These are phyloP conservation scores for Drosophila algonquin DNA, from an alignment of 2,888 invertebrate species.

Conservation along the genomic window DNA sequence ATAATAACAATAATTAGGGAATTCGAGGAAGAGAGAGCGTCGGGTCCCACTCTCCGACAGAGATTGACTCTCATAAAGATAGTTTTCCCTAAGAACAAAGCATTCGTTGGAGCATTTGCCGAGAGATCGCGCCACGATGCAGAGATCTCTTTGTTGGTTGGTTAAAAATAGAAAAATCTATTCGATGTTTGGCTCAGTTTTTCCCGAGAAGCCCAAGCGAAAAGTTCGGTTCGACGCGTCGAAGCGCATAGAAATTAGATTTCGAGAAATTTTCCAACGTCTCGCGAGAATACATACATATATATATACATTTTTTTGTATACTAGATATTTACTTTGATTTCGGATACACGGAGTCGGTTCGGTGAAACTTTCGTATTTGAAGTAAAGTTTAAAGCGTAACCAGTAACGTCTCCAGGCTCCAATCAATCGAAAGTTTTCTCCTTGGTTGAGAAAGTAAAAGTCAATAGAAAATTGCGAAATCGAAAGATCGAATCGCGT, in stretches of 20 bases:
- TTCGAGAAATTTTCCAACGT: slow-evolving; percentile 40
- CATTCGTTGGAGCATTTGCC: slow-evolving; percentile 20
- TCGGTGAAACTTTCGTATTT: not conserved
- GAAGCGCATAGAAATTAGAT: slow-evolving; percentile 34
- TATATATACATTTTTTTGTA: slow-evolving; percentile 39
- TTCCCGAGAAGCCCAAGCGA: slow-evolving; percentile 81
- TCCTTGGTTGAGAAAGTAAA: slow-evolving; percentile 50
- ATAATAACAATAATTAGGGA: slow-evolving; percentile 46
- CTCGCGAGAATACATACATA: slow-evolving; percentile 32
- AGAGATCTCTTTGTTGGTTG: slow-evolving; percentile 6
- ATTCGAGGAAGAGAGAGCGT: slow-evolving; percentile 11
- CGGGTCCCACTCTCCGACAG: not conserved
- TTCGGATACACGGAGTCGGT: not conserved
- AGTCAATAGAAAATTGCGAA: slow-evolving; percentile 74
- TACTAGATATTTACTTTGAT: slow-evolving; percentile 46
- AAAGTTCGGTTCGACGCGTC: slow-evolving; percentile 70
- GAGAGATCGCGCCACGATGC: slow-evolving; percentile 1
- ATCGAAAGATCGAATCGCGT: slow-evolving; percentile 56
- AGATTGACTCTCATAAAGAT: slow-evolving; percentile 1
- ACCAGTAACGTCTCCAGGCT: not conserved
- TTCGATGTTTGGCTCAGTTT: slow-evolving; percentile 77
- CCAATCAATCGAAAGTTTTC: slow-evolving; percentile 10
- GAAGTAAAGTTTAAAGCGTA: not conserved
- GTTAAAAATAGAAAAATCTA: slow-evolving; percentile 81
- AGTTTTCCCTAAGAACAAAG: slow-evolving; percentile 24